Base-by-base conservation (phyloP, 2,113 vertebrate genomes). In the Potamarius usumacintae region DNA sequence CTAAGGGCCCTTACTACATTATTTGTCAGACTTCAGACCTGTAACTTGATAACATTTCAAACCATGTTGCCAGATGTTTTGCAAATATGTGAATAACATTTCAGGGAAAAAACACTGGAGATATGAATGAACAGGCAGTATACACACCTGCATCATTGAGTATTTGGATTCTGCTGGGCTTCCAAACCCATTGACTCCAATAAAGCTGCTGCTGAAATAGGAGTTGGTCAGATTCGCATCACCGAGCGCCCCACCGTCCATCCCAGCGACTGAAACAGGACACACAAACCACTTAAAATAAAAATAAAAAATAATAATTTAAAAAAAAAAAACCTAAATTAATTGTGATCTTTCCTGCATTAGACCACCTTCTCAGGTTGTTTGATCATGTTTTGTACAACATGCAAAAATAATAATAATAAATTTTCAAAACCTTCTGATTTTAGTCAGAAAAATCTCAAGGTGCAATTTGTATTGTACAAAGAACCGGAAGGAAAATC, bases 141-240 rank as follows among this genome's bases (percentile, higher is more conserved):
- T 27, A 55, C 84, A 94, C 97, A 99, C 98, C 98, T 99, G 98
- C 95, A 99, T 98, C 96, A 99, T 97, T 91, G 98, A 97, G 94
- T 98, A 99, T 91, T 98, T 99, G 5, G 97, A 95, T 93, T 99
- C 98, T 89, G 96, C 96, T 14, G 98, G 97, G 94, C 97, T 97
- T 95, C 98, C 98, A 96, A 99, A 99, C 90, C 98, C 98, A 94
- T 99, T 99, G 91, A 99, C 97, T 18, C 98, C 98, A 92, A 99
- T 98, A 95, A 99, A 99, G 94, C 97, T 99, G 96, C 97, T 99
- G 94, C 98, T 99, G 93, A 99, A 99, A 96, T 97, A 99, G 48
- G 98, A 99, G 95, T 99, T 99, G 91, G 98, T 97, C 79, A 99
- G 97, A 96, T 95, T 96, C 89, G 96, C 94, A 94, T 99, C 98